Evolutionary conservation across 2,113 vertebrate genomes (phyloP), one percentile per base, ranked within the genome.

Genomic region (Petrocephalus microphthalmus): DNA sequence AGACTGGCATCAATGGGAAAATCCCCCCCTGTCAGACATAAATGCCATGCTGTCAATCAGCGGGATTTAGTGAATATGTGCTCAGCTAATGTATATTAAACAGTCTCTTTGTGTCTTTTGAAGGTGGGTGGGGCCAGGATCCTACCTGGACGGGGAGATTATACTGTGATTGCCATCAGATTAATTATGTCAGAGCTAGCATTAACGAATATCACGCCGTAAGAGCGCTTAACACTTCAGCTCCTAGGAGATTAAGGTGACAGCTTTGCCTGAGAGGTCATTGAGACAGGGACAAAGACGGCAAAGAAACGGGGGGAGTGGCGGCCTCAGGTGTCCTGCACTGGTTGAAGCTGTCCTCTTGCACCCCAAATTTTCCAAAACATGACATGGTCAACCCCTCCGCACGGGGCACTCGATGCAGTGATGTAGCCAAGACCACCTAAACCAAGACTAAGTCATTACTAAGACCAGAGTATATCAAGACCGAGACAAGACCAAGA

Each of bases 41-140:
- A 89, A 89, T 85, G n/a, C 86, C 20, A 67, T 84, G 88, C 89
- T 86, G 90, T 88, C 89, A 91, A 83, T 91, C 88, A 88, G 60
- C 86, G 84, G 56, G 90, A 89, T 90, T 90, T 90, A 92, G 86
- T 90, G 87, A 90, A 90, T 82, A 87, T 49, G 22, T 56, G 88
- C 87, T 89, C 91, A 60, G 89, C 91, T 90, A 87, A 90, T 90
- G 89, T 82, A 91, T 91, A 91, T 91, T 90, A 88, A 92, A 89
- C 47, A 85, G 78, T 54, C 6, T 64, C 29, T 78, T 81, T 87
- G 45, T 88, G 20, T 84, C 64, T 45, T 81, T 53, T 85, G 84
- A 54, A 22, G 84, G 82, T n/a, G 45, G 81, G 42, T n/a, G 81
- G 47, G 45, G 81, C 81, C 45, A 22, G 81, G 42, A 51, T 54